Conservation (phyloP, 2,797 vertebrate species). For the Clarias pachynema region DNA sequence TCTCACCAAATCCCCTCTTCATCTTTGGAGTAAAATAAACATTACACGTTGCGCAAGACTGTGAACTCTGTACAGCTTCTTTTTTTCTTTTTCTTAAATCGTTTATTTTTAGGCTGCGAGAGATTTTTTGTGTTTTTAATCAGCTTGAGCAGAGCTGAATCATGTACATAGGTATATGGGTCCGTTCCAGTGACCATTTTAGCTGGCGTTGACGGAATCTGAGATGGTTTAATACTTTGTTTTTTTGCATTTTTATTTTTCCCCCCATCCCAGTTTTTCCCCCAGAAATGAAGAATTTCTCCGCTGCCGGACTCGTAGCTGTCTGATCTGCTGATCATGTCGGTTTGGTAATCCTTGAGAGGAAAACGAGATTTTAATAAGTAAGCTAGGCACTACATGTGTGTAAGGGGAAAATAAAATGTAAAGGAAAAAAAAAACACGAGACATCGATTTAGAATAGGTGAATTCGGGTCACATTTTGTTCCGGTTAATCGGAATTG, state of each 20-base stretch:
- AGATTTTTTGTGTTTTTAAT: constrained; percentile 71
- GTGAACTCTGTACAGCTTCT: constrained; percentile 72
- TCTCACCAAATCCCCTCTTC: constrained; percentile 36
- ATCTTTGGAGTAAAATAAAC: constrained; percentile 50
- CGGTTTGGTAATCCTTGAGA: constrained; percentile 56
- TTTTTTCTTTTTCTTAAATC: constrained; percentile 79
- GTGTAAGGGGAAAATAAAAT: not conserved
- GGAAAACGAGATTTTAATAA: constrained; percentile 48
- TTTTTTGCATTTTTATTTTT: not conserved
- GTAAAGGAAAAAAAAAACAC: not conserved
- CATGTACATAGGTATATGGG: constrained; percentile 89
- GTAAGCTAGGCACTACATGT: not conserved
- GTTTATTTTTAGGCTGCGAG: constrained; percentile 79
- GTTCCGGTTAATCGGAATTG: not conserved
- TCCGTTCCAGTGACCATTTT: constrained; percentile 90
- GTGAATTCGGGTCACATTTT: constrained; percentile 54
- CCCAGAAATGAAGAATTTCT: constrained; percentile 73
- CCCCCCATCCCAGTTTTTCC: constrained; percentile 28
- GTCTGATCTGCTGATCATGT: constrained; percentile 65
- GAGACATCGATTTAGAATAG: not conserved
- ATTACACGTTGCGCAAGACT: constrained; percentile 1
- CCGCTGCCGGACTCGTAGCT: constrained; percentile 63
- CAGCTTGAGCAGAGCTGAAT: constrained; percentile 79
- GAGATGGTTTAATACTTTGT: constrained; percentile 77
- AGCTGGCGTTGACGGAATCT: constrained; percentile 82